Evolutionary conservation across 2,797 vertebrate genomes (phyloP).

Genomic region (Pangasius mekongensis): DNA sequence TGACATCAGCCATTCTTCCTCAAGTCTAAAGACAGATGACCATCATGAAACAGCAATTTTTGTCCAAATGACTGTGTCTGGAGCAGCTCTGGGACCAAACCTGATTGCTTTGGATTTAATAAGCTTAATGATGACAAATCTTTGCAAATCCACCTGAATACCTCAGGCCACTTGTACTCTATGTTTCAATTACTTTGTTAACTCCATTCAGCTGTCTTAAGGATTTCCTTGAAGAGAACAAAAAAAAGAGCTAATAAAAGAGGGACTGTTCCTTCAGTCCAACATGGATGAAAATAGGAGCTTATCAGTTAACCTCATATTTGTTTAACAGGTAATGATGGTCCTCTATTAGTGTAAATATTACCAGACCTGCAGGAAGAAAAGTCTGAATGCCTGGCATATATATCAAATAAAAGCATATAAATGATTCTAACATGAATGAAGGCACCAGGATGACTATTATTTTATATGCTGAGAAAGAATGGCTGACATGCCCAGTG

Average conservation of each 20-base stretch:
- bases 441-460: slow-evolving; percentile 26
- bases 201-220: slow-evolving; percentile 12
- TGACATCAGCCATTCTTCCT: not conserved
- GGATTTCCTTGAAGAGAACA: slow-evolving; percentile 7
- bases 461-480: slow-evolving; percentile 13
- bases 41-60: slow-evolving; percentile 14
- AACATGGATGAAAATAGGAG: slow-evolving; percentile 5
- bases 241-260: not conserved
- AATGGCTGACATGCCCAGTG: slow-evolving; percentile 19
- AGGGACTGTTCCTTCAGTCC: not conserved
- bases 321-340: not conserved
- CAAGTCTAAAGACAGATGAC: not conserved
- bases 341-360: slow-evolving; percentile 1
- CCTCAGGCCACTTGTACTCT: not conserved
- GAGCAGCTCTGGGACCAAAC: slow-evolving; percentile 29
- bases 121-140: slow-evolving; percentile 37
- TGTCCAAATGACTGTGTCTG: slow-evolving; percentile 39
- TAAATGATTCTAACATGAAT: slow-evolving; percentile 23
- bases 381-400: slow-evolving; percentile 12
- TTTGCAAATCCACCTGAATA: slow-evolving; percentile 37
- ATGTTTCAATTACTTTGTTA: slow-evolving; percentile 19
- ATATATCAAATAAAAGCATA: slow-evolving; percentile 6
- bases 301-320: slow-evolving; percentile 22
- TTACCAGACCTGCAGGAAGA: slow-evolving; percentile 1
- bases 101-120: slow-evolving; percentile 36